These are phyloP conservation scores for Melanerpes aurifrons DNA, from an alignment of 2,113 vertebrate species.

Conservation along the genomic window DNA sequence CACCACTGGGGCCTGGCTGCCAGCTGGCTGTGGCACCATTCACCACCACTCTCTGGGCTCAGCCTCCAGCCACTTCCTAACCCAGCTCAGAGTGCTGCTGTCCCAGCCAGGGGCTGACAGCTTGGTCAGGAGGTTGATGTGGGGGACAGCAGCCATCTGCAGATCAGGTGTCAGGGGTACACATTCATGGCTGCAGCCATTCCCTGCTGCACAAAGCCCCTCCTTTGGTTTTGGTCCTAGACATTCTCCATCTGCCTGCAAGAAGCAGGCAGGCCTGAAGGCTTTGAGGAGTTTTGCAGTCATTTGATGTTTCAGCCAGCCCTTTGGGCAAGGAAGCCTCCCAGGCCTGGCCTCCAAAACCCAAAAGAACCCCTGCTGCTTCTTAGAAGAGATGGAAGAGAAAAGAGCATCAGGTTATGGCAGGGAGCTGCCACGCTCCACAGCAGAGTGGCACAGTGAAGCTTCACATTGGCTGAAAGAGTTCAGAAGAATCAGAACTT, in stretches of 20 bases:
- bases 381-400: not conserved
- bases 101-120: too few relatives aligned
- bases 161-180: not conserved
- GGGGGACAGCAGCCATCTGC: not conserved
- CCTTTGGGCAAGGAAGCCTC: not conserved
- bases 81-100: too few relatives aligned
- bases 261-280: not conserved
- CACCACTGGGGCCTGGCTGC: too few relatives aligned
- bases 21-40: too few relatives aligned
- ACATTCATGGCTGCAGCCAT: not conserved
- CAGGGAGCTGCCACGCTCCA: not conserved
- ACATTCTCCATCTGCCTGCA: not conserved
- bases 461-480: not conserved
- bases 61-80: too few relatives aligned
- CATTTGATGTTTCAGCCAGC: not conserved
- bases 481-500: constrained; percentile 41
- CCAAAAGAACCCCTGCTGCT: not conserved
- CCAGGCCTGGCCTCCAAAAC: not conserved
- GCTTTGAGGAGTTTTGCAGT: not conserved
- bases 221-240: not conserved
- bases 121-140: too few relatives aligned
- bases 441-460: not conserved
- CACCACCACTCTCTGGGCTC: too few relatives aligned
- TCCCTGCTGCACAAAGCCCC: not conserved
- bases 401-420: not conserved